A percentile compares a stretch with the other conserved stretches of the same genome.
Conservation (phyloP, 2,113 vertebrate genomes). For the Indicator maculatus region DNA sequence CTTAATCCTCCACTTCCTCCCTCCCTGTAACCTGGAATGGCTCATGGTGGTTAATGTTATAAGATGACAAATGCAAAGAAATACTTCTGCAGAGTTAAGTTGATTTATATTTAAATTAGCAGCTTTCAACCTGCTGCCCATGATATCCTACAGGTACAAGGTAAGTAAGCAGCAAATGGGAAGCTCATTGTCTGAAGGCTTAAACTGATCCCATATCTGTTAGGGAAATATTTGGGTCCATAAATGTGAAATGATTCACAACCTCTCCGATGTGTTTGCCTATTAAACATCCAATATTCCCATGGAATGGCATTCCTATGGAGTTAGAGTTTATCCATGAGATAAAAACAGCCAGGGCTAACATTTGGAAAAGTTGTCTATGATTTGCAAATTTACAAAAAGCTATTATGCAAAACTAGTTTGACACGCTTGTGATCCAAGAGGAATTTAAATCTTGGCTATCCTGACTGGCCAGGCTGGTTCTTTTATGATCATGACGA, state of each 20-base stretch:
- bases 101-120: not conserved
- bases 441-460: not conserved
- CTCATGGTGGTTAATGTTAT: not conserved
- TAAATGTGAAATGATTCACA: not conserved
- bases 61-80: not conserved
- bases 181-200: not conserved
- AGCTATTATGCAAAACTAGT: not conserved
- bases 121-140: not conserved
- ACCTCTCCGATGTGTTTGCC: not conserved
- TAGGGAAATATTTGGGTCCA: not conserved
- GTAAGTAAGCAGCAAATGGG: conserved; percentile 11
- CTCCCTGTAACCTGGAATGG: not conserved
- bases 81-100: not conserved
- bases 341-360: not conserved
- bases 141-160: not conserved
- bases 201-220: not conserved
- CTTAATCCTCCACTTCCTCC: not conserved
- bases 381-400: not conserved
- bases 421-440: not conserved
- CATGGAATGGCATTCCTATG: not conserved
- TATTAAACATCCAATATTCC: not conserved
- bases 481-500: not conserved
- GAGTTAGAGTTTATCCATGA: not conserved
- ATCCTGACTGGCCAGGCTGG: not conserved
- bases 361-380: not conserved